A percentile compares a stretch with the other conserved stretches of the same genome.
Evolutionary conservation across 2,113 vertebrate species (phyloP).

Genomic region (Oxyruncus cristatus): DNA sequence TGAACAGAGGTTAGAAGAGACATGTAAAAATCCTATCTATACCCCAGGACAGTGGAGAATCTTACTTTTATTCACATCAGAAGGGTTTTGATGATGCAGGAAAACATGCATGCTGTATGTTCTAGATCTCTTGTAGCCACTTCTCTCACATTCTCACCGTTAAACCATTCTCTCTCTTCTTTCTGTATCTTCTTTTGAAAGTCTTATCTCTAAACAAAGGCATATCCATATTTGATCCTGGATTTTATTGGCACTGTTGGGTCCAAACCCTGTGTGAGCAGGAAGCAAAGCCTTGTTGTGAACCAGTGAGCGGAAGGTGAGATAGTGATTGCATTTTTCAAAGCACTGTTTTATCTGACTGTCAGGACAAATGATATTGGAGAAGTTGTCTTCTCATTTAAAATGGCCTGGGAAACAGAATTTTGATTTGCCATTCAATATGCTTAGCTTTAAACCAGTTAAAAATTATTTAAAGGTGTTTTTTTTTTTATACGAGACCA

Average conservation of each 20-base stretch:
- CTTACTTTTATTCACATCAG: not conserved
- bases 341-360: not conserved
- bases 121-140: not conserved
- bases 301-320: slow-evolving; percentile 36
- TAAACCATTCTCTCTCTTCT: not conserved
- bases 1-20: not conserved
- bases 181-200: not conserved
- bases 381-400: slow-evolving; percentile 7
- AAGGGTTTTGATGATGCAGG: not conserved
- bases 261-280: slow-evolving; percentile 4
- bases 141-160: not conserved
- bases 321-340: slow-evolving; percentile 20
- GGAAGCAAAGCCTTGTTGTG: not conserved
- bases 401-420: slow-evolving; percentile 68
- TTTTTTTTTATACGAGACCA: slow-evolving; percentile 9
- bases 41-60: not conserved
- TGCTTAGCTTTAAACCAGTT: slow-evolving; percentile 68
- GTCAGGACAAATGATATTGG: not conserved
- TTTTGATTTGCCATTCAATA: slow-evolving; percentile 61
- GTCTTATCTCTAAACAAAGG: not conserved
- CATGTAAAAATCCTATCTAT: not conserved
- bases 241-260: slow-evolving; percentile 30
- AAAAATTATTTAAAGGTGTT: slow-evolving; percentile 12
- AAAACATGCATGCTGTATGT: not conserved
- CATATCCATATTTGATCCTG: not conserved